Evolutionary conservation across 2,113 vertebrate genomes (phyloP).

Genomic region (Geococcyx californianus): DNA sequence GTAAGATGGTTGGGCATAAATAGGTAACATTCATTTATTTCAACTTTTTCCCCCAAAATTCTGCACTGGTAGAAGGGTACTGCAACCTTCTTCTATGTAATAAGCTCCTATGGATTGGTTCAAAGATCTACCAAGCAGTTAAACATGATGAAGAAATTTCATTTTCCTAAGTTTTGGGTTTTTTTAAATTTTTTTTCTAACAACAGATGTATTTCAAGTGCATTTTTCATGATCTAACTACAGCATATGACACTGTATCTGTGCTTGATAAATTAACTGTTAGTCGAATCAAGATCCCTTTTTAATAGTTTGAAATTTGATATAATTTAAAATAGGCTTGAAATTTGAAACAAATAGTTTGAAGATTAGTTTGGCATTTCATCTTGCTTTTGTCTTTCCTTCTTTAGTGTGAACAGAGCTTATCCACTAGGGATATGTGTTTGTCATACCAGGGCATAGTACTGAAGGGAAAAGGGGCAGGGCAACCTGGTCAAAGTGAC

Average conservation of each 20-base stretch:
- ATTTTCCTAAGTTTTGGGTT: slow-evolving; percentile 21
- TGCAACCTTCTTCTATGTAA: neutral
- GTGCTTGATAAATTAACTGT: slow-evolving; percentile 49
- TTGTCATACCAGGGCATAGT: too few species aligned
- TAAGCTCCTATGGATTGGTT: neutral
- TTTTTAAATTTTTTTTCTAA: slow-evolving; percentile 1
- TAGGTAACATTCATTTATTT: neutral
- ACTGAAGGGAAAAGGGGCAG: too few species aligned
- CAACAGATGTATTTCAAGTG: neutral
- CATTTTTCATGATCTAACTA: slow-evolving; percentile 47
- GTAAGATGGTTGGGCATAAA: neutral
- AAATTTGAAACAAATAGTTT: slow-evolving; percentile 47
- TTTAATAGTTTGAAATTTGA: slow-evolving; percentile 54
- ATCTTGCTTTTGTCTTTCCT: neutral
- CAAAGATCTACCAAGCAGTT: neutral
- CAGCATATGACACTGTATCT: neutral
- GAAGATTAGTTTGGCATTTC: neutral
- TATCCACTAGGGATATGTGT: neutral
- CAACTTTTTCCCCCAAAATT: neutral
- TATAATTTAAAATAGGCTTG: too few species aligned
- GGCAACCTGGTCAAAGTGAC: too few species aligned
- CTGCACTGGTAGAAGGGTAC: neutral
- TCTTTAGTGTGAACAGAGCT: neutral
- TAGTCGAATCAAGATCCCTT: neutral
- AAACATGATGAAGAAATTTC: neutral